Percentiles rank a stretch among this genome's conserved stretches.
Evolutionary conservation across 2,797 vertebrate genomes (phyloP).

Genomic region (Neopelma chrysocephalum): DNA sequence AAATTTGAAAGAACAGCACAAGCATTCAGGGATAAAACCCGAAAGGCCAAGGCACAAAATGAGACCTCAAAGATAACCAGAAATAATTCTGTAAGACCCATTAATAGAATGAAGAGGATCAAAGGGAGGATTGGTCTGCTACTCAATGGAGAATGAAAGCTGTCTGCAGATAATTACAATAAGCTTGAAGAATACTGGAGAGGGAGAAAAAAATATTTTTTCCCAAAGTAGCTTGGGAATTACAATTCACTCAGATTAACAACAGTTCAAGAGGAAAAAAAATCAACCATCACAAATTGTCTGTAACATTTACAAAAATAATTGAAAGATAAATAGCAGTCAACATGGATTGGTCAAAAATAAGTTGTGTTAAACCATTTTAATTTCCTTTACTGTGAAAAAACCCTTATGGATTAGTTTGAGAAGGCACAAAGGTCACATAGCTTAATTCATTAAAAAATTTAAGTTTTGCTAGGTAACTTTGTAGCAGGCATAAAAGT

Average conservation of each 20-base stretch:
- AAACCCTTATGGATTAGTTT: not conserved
- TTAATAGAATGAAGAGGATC: constrained; percentile 46
- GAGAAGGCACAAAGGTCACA: not conserved
- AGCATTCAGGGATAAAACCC: not conserved
- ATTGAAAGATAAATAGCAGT: not conserved
- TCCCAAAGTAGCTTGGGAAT: not conserved
- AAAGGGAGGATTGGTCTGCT: constrained; percentile 12
- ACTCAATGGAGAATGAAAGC: constrained; percentile 36
- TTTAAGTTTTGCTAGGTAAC: not conserved
- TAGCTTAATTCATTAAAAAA: not conserved
- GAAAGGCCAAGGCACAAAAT: constrained; percentile 23
- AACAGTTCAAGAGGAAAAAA: not conserved
- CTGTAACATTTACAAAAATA: not conserved
- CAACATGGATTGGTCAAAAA: not conserved
- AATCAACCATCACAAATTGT: not conserved
- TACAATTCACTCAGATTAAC: not conserved
- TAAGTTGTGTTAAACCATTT: not conserved
- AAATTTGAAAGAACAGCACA: not conserved
- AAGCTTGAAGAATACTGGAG: constrained; percentile 1
- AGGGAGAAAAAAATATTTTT: not conserved
- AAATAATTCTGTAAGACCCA: constrained; percentile 38
- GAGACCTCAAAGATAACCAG: constrained; percentile 56
- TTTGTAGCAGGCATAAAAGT: not conserved
- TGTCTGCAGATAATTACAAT: constrained; percentile 41
- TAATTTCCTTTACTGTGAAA: not conserved